Evolutionary conservation across 1,140 invertebrate species (phyloP), one percentile per base, ranked within the genome.

Genomic region (Papilio xuthus): DNA sequence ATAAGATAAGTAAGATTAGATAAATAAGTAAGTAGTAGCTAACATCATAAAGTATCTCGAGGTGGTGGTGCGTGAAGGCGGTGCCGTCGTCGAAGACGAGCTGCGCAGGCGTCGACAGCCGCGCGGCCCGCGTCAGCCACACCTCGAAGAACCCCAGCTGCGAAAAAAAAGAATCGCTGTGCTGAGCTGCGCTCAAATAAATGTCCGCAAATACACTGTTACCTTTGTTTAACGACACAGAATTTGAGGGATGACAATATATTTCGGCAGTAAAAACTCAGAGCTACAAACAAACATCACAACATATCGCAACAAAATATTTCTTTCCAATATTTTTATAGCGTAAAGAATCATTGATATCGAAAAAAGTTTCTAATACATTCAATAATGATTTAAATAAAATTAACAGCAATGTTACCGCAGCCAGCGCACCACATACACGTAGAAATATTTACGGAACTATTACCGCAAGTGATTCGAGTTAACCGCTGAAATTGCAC

Each of bases 1-100:
- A n/a, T n/a, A n/a, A n/a, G n/a, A n/a, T n/a, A n/a, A n/a, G n/a
- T n/a, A n/a, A n/a, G n/a, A n/a, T n/a, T n/a, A n/a, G n/a, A n/a
- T 32, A 32, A 3, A 32, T 32, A 32, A 6, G 6, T 3, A 28
- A 63, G 26, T 63, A 28, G 0, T 15, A 63, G 96, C 96, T 97
- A 94, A 99, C 98, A 95, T 99, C 98, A 93, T 99, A 99, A 90
- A 99, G 97, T 78, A 97, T 95, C 88, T 98, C 97, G 84, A 99
- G 94, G 91, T 99, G 98, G 82, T 97, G 96, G 81, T 96, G 95
- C 37, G 96, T 97, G 84, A 99, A 96, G 83, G 96, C 97, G 73
- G 97, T 97, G 28, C 98, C 98, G 88, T 99, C 98, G 81, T 98
- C 97, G 92, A 99, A 98, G n/a, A 98, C 97, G 86, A 99, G 94